A percentile compares a stretch with the other conserved stretches of the same genome.
phyloP scores from a whole-genome alignment of 2,113 vertebrate genomes.

The Corydoras sp. region DNA sequence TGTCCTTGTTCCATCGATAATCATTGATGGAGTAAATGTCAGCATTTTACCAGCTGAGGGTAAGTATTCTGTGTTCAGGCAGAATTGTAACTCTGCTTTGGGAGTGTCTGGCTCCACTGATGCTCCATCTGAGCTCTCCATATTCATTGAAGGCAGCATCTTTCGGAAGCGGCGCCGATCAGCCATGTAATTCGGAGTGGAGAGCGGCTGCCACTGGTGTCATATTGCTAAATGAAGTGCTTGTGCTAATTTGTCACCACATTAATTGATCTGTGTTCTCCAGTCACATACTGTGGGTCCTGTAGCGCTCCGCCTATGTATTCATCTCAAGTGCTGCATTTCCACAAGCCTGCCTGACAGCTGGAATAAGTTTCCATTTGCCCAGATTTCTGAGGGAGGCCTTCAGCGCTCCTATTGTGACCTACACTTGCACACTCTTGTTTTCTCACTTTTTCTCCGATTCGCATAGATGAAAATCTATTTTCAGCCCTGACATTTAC shows the following conservation, averaged over 20 bases:
- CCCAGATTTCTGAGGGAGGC: constrained; percentile 21
- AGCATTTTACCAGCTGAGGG: not conserved
- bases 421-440: constrained; percentile 31
- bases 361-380: constrained; percentile 33
- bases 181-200: constrained; percentile 41
- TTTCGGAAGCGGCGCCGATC: constrained; percentile 44
- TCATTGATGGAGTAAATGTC: constrained; percentile 4
- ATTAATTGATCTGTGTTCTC: constrained; percentile 48
- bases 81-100: not conserved
- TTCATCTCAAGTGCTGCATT: constrained; percentile 25
- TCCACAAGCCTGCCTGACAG: constrained; percentile 31
- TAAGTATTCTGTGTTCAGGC: not conserved
- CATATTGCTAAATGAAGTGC: constrained; percentile 50
- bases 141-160: constrained; percentile 35
- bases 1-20: not conserved
- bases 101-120: constrained; percentile 18
- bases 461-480: constrained; percentile 22
- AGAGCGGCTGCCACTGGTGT: constrained; percentile 37
- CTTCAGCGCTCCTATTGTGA: constrained; percentile 18
- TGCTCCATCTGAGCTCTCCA: constrained; percentile 7
- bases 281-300: constrained; percentile 37
- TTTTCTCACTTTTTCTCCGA: constrained; percentile 32
- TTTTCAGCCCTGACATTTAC: constrained; percentile 46
- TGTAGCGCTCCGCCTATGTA: constrained; percentile 32
- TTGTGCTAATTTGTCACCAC: constrained; percentile 47